A percentile compares a stretch with the other conserved stretches of the same genome.
Evolutionary conservation across 1,140 invertebrate species (phyloP).

Genomic region (Drosophila murphyi): DNA sequence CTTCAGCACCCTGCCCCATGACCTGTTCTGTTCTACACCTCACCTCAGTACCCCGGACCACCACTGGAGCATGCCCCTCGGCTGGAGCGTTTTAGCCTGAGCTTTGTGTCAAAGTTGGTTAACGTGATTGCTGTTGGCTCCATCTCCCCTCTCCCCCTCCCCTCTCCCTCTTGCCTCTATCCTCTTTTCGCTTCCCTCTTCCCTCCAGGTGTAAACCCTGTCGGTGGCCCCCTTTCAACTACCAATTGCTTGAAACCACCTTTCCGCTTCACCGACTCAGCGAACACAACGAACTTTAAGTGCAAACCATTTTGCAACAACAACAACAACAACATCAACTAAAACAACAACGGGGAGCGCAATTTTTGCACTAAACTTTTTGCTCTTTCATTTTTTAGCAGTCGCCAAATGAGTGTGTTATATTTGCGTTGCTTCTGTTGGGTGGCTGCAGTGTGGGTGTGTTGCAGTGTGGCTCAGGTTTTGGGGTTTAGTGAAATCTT

Average conservation of each 20-base stretch:
- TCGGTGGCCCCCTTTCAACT: not conserved
- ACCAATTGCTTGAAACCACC: constrained; percentile 52
- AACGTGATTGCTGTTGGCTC: constrained; percentile 67
- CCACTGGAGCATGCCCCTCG: constrained; percentile 5
- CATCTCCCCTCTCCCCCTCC: not conserved
- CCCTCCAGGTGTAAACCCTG: not conserved
- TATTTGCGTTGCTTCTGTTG: not conserved
- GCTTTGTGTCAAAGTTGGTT: constrained; percentile 78
- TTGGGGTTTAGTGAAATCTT: constrained; percentile 41
- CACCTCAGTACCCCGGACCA: not conserved
- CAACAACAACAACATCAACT: constrained; percentile 12
- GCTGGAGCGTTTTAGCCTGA: constrained; percentile 64
- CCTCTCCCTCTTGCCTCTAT: not conserved
- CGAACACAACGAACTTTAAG: constrained; percentile 71
- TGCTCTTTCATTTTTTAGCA: constrained; percentile 70
- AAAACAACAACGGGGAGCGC: constrained; percentile 23
- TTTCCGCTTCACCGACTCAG: constrained; percentile 65
- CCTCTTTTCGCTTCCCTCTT: not conserved
- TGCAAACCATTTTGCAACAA: constrained; percentile 66
- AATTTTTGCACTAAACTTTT: constrained; percentile 70
- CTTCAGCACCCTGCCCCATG: not conserved
- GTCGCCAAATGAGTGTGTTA: not conserved
- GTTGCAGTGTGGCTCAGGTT: constrained; percentile 31
- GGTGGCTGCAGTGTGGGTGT: constrained; percentile 4
- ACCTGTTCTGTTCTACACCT: not conserved